Conservation (phyloP, 2,113 vertebrate species). For the Malaclemys terrapin region DNA sequence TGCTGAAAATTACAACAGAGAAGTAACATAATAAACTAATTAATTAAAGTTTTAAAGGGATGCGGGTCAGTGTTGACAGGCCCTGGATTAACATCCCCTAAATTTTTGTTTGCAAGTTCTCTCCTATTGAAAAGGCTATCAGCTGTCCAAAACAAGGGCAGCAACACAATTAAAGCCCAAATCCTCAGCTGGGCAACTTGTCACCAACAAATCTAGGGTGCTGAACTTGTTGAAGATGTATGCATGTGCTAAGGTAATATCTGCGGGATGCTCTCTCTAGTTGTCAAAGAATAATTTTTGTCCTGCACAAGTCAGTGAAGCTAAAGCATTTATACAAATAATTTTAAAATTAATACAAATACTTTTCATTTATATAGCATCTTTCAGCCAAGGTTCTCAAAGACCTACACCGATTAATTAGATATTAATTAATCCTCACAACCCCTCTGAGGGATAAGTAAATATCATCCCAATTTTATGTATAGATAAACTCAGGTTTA, state of each 20-base stretch:
- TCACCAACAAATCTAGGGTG: background rate
- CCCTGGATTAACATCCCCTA: background rate
- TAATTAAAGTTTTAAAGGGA: background rate
- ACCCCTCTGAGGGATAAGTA: background rate
- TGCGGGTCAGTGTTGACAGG: background rate
- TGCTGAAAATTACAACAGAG: background rate
- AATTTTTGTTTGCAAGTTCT: background rate
- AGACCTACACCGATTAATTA: background rate
- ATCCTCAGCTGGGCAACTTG: background rate
- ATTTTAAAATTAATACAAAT: background rate
- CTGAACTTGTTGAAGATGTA: background rate
- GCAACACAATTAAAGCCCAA: background rate
- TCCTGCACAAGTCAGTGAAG: background rate
- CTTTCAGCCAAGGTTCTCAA: background rate
- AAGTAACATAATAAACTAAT: background rate
- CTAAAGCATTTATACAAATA: background rate
- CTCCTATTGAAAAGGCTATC: background rate
- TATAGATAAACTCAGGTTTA: background rate
- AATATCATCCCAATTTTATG: background rate
- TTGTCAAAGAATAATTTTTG: background rate
- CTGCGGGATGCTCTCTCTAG: background rate
- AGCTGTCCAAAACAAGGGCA: background rate
- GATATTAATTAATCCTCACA: background rate
- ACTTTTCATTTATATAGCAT: background rate
- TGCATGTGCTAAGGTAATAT: background rate